Conservation (phyloP, 2,113 vertebrate species). For the Oncorhynchus tshawytscha region DNA sequence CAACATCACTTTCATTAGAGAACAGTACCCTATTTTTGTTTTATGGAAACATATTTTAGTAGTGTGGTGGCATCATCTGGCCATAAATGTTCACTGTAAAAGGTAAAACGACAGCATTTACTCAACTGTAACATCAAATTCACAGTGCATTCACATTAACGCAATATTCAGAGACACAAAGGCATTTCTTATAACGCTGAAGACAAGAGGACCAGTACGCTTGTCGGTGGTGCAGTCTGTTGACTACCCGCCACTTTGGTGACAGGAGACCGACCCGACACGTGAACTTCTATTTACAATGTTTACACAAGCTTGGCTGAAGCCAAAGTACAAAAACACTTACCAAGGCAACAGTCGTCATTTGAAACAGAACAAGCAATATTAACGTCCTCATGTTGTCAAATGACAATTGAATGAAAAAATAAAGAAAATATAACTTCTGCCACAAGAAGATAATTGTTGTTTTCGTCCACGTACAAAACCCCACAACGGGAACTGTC, state of each 20-base stretch:
- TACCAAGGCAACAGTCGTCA: constrained; percentile 56
- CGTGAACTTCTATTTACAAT: constrained; percentile 28
- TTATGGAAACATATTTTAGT: too few species aligned
- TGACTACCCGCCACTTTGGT: not conserved
- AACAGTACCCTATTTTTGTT: too few species aligned
- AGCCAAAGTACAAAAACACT: constrained; percentile 41
- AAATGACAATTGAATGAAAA: constrained; percentile 18
- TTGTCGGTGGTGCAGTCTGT: not conserved
- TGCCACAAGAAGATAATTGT: constrained; percentile 17
- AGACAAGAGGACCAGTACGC: not conserved
- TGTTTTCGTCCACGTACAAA: constrained; percentile 28
- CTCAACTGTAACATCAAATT: too few species aligned
- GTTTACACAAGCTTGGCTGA: constrained; percentile 13
- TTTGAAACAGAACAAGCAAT: constrained; percentile 47
- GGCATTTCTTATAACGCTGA: not conserved
- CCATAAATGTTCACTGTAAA: too few species aligned
- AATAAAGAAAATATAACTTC: not conserved
- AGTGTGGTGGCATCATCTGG: too few species aligned
- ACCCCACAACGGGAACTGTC: constrained; percentile 30
- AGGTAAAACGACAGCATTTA: too few species aligned
- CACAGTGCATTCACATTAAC: not conserved
- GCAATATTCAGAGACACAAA: not conserved
- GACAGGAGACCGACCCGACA: not conserved
- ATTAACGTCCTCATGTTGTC: constrained; percentile 67
- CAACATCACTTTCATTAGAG: not conserved